Evolutionary conservation across 1,140 invertebrate species (phyloP), one percentile per base, ranked within the genome.

Genomic region (Alviniconcha marisindica): DNA sequence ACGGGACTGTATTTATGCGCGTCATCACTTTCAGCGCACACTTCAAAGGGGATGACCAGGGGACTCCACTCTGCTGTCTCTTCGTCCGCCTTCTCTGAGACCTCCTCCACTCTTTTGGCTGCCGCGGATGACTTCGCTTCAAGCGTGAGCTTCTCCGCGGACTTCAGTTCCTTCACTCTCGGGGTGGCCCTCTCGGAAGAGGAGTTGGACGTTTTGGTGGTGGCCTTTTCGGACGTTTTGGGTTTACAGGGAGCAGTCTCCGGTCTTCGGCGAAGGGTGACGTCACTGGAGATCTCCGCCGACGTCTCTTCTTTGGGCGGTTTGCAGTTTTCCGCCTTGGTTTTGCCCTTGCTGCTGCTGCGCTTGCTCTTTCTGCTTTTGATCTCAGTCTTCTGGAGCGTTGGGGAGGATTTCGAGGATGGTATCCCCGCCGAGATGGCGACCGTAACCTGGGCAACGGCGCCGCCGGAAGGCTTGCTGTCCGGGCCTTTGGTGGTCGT

Each of bases 381-480:
- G 33, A 4, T 21, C 15, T 33, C 36, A 36, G 33, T 1, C 36
- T 71, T 71, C 33, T 71, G 69, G 21, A 14, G 14, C 5, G 69
- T 0, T 2, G 12, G 18, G n/a, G 63, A 33, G 48, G 48, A 51
- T 5, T 21, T 21, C 10, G 56, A 60, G 36, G 69, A 71, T 33
- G 69, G 63, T 7, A 36, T 69, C 10, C 31, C 63, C 10, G 63
- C 69, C 15, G 69, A 71, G 36, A 71, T 40, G 36, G 69, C 38
- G 4, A 71, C 69, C 33, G 69, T 71, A 18, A 71, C 69, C 24
- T 71, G 38, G 36, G 69, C 69, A 71, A 71, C 33, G 15, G 69
- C 69, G 33, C 69, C 38, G 36, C 33, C 7, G 24, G 69, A 40
- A 18, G 33, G 24, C 36, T 71, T 71, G 36, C 63, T 31, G 63